Base-by-base conservation (phyloP, 2,888 invertebrate genomes). In the Liodrosophila aerea region DNA sequence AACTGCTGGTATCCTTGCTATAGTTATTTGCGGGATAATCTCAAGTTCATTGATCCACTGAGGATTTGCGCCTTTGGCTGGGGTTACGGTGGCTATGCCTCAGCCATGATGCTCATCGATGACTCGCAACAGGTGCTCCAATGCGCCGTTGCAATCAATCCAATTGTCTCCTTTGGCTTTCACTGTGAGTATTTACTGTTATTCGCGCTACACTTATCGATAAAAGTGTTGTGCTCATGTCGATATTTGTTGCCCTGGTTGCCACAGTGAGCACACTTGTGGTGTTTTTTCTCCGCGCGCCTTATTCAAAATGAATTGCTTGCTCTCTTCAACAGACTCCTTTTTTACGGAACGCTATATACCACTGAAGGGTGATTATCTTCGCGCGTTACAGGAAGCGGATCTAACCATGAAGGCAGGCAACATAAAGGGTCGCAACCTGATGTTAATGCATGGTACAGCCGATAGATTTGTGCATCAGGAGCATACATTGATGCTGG, bases 301-400 rank as follows among this genome's bases (percentile, higher is more conserved):
- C n/a, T n/a, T n/a, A n/a, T n/a, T n/a, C n/a, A n/a, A n/a, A n/a
- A n/a, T n/a, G n/a, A n/a, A n/a, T n/a, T n/a, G n/a, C n/a, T n/a
- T 22, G 22, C 2, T 22, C 22, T 22, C 22, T 22, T 22, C 5
- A 5, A 5, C 88, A 96, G 96, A 95, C 90, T 95, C 98, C 4
- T 96, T 94, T 80, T 98, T 96, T 91, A 95, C 97, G 61, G 98
- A 98, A 91, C 93, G 97, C 33, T 97, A 96, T 90, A 93, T 96
- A 92, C 96, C 97, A 0, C 92, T 95, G 91, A 92, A 92, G 33
- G 92, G 92, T 1, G 94, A 94, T 77, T 93, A 95, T 88, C 90
- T 92, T 75, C 90, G 92, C 16, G 93, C 93, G n/a, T 93, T 95
- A 82, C 94, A 94, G 80, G 94, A 93, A 61, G 93, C 94, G 27